Conservation (phyloP, 2,888 invertebrate species). For the Epirrhoe tristata region DNA sequence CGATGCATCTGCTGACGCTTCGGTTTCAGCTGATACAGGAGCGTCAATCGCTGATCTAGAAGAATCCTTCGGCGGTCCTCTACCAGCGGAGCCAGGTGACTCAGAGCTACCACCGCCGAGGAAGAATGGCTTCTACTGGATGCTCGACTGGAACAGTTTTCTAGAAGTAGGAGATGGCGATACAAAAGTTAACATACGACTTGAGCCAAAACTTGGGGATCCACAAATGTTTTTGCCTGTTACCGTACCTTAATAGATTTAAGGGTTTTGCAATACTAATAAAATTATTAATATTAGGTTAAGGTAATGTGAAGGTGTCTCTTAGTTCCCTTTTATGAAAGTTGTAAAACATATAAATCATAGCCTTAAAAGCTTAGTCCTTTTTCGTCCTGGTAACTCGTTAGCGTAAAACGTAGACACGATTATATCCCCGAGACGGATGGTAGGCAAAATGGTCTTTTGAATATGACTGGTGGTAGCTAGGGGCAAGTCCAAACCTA, state of each 20-base stretch:
- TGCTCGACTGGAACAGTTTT: constrained; percentile 94
- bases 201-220: constrained; percentile 93
- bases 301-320: neutral
- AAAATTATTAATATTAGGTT: neutral
- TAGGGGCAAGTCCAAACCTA: too few relatives aligned
- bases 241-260: constrained; percentile 87
- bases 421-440: too few relatives aligned
- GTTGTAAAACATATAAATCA: too few relatives aligned
- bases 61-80: constrained; percentile 91
- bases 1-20: constrained; percentile 57
- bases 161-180: constrained; percentile 92
- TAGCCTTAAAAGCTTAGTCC: too few relatives aligned
- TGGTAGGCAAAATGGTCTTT: too few relatives aligned
- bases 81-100: constrained; percentile 84
- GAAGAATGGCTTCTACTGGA: constrained; percentile 93
- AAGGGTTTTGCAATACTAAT: neutral
- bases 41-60: constrained; percentile 88
- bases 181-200: constrained; percentile 90
- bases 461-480: too few relatives aligned
- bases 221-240: constrained; percentile 91
- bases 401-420: too few relatives aligned
- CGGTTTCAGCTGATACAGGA: constrained; percentile 75
- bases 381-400: too few relatives aligned
- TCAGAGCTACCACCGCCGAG: constrained; percentile 87
- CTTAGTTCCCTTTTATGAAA: neutral